Percentiles rank a stretch among this genome's conserved stretches.
phyloP scores from a whole-genome alignment of 1,140 invertebrate species.

The Drosophila biarmipes region DNA sequence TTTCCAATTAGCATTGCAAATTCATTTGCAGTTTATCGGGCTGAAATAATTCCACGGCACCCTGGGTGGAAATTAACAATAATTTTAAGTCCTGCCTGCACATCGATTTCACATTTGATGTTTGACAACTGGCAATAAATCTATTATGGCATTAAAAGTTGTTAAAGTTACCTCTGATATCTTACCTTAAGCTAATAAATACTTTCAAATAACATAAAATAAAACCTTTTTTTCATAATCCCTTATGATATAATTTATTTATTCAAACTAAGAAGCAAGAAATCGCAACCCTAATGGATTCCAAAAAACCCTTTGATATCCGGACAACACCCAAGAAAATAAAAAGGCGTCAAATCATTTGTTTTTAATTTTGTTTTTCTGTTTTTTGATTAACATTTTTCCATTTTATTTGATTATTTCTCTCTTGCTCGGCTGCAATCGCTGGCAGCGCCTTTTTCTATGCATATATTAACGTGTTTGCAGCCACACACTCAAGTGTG shows the following conservation, averaged over 20 bases:
- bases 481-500: slow-evolving; percentile 34
- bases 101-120: not conserved
- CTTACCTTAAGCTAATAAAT: not conserved
- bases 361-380: slow-evolving; percentile 61
- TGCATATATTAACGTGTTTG: slow-evolving; percentile 77
- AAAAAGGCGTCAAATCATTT: slow-evolving; percentile 19
- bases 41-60: slow-evolving; percentile 16
- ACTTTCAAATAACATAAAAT: too few relatives aligned
- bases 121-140: not conserved
- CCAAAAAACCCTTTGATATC: not conserved
- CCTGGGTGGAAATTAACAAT: slow-evolving; percentile 5
- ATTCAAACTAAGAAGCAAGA: too few relatives aligned
- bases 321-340: not conserved
- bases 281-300: not conserved
- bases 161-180: not conserved
- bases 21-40: slow-evolving; percentile 35
- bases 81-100: slow-evolving; percentile 12
- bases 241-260: too few relatives aligned
- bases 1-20: slow-evolving; percentile 48
- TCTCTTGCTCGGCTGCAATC: slow-evolving; percentile 60
- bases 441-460: slow-evolving; percentile 63
- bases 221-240: too few relatives aligned
- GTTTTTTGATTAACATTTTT: slow-evolving; percentile 83
- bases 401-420: slow-evolving; percentile 84
- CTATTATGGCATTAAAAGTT: not conserved